Percentiles rank a stretch among this genome's conserved stretches.
Evolutionary conservation across 1,140 invertebrate genomes (phyloP).

Genomic region (Megalopta genalis): DNA sequence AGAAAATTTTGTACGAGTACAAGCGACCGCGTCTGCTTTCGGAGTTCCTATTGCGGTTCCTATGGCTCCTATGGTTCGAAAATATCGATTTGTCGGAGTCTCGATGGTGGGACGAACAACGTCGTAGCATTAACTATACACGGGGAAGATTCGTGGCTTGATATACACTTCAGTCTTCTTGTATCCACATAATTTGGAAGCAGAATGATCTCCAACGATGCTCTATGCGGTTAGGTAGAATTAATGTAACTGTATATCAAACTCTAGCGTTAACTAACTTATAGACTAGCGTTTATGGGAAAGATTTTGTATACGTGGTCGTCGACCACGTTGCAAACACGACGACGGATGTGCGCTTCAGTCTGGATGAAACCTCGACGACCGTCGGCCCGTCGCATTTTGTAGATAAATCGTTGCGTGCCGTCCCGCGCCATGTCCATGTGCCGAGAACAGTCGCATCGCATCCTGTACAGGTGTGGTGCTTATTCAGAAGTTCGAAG

Average conservation of each 20-base stretch:
- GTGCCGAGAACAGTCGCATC: slow-evolving; percentile 28
- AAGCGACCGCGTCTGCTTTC: slow-evolving; percentile 8
- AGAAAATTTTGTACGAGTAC: slow-evolving; percentile 19
- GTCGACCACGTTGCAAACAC: slow-evolving; percentile 27
- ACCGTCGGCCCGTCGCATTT: slow-evolving; percentile 30
- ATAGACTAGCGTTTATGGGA: slow-evolving; percentile 74
- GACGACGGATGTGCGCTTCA: slow-evolving; percentile 38
- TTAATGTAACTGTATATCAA: slow-evolving; percentile 75
- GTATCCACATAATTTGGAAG: slow-evolving; percentile 50
- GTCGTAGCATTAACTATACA: slow-evolving; percentile 27
- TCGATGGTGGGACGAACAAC: slow-evolving; percentile 14
- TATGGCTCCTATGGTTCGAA: slow-evolving; percentile 25
- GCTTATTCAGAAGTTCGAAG: slow-evolving; percentile 39
- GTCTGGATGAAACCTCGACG: slow-evolving; percentile 49
- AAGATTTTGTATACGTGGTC: slow-evolving; percentile 43
- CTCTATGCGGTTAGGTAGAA: slow-evolving; percentile 77
- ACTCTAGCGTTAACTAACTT: slow-evolving; percentile 78
- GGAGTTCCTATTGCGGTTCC: slow-evolving; percentile 3
- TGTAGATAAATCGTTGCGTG: slow-evolving; percentile 35
- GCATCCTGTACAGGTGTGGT: slow-evolving; percentile 31
- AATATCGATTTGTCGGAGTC: slow-evolving; percentile 31
- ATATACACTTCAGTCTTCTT: slow-evolving; percentile 58
- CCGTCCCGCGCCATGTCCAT: slow-evolving; percentile 35
- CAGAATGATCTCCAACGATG: slow-evolving; percentile 72
- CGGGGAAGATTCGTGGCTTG: slow-evolving; percentile 42